These are phyloP conservation scores for Spialia ferax DNA, from an alignment of 2,888 invertebrate genomes.

Conservation along the genomic window DNA sequence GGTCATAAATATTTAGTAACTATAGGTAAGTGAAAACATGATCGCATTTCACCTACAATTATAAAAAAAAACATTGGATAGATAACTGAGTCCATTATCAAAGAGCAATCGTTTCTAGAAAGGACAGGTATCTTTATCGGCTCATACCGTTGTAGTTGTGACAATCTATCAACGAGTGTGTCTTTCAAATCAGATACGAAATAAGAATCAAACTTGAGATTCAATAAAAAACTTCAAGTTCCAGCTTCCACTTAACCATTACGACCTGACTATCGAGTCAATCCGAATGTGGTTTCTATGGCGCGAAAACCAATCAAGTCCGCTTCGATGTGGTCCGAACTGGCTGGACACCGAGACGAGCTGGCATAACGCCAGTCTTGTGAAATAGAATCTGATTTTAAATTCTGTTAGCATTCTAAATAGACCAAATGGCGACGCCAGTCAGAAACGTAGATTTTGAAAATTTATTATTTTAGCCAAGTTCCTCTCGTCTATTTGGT, in stretches of 20 bases:
- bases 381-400: conserved; percentile 32
- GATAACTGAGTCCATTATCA: too few species aligned
- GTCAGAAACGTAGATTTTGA: background rate
- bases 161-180: too few species aligned
- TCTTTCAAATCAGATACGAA: too few species aligned
- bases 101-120: too few species aligned
- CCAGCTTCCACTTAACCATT: background rate
- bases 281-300: background rate
- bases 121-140: too few species aligned
- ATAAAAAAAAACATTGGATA: too few species aligned
- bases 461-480: background rate
- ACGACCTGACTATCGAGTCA: background rate
- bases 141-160: too few species aligned
- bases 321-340: background rate
- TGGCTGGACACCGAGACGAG: conserved; percentile 1
- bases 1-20: too few species aligned
- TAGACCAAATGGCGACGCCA: conserved; percentile 19
- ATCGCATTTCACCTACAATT: too few species aligned
- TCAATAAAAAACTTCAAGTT: background rate
- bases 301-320: conserved; percentile 16
- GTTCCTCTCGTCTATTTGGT: background rate
- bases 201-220: too few species aligned
- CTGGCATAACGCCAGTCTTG: conserved; percentile 24
- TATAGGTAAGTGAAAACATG: too few species aligned
- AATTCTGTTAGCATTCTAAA: conserved; percentile 32